Base-by-base conservation (phyloP, 2,113 vertebrate genomes). In the Natator depressus region DNA sequence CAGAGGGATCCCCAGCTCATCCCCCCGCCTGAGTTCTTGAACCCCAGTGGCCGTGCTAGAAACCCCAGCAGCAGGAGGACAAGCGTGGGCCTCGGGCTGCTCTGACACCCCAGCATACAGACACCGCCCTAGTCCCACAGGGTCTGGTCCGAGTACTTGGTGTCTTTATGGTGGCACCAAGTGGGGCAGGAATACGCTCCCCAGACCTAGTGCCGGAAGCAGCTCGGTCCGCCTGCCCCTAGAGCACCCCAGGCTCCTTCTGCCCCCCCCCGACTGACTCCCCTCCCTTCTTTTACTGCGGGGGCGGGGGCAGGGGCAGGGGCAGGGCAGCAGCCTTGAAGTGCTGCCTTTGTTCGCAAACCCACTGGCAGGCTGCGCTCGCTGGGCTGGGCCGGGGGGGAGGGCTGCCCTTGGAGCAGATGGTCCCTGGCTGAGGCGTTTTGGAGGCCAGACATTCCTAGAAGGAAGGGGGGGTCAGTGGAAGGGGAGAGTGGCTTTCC, bases 331-430 rank as follows among this genome's bases (percentile, higher is more conserved):
- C n/a, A n/a, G 46, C 47, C 75, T 47, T 17, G 4, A 6, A 19
- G 90, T 0, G 0, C 78, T 84, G 96, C 85, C 95, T 97, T 97
- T 96, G 95, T 96, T 51, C 10, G 90, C 59, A 5, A 87, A 2
- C 89, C 93, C 93, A 29, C 55, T 4, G 94, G 81, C 89, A 89
- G 96, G 65, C 59, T 69, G 1, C 8, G 82, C 89, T 90, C 42
- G 46, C 42, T 16, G 76, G 4, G 46, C 25, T 9, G 88, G 93
- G 57, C 95, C 87, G 95, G 0, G 94, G 80, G 95, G 97, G 95
- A 95, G 96, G 95, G 95, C 90, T 80, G 96, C 86, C 38, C 3
- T 72, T 0, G 53, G 69, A 97, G 95, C 96, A 97, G 97, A 96
- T 97, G 97, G 96, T 95, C 91, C 94, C 80, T 91, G 38, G 5